These are phyloP conservation scores for Chironex yamaguchii DNA, from an alignment of 30 jellyfish, hydroid and myxozoan genomes.

Conservation along the genomic window DNA sequence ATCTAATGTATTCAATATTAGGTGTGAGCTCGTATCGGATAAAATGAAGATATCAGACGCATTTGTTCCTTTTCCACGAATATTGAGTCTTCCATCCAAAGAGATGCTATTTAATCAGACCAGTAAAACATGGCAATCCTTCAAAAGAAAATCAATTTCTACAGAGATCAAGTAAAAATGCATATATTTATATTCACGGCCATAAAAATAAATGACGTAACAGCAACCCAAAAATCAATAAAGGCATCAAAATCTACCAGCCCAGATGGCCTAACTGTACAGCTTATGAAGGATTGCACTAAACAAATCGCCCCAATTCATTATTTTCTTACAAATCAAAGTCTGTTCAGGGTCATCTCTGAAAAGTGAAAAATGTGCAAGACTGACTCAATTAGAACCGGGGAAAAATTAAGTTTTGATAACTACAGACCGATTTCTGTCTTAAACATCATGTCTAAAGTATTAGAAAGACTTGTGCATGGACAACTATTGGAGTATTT, in stretches of 20 bases:
- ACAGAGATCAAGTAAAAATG: constrained; percentile 10
- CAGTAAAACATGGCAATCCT: constrained; percentile 36
- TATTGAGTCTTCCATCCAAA: constrained; percentile 40
- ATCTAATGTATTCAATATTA: constrained; percentile 17
- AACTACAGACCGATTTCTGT: constrained; percentile 66
- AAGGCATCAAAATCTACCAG: constrained; percentile 65
- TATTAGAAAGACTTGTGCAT: constrained; percentile 37
- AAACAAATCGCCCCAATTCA: constrained; percentile 52
- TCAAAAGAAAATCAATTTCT: constrained; percentile 42
- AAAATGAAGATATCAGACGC: constrained; percentile 3
- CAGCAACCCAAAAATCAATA: constrained; percentile 48
- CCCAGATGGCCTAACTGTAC: constrained; percentile 61
- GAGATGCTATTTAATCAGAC: not conserved
- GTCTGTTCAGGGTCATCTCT: constrained; percentile 67
- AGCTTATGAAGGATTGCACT: constrained; percentile 12
- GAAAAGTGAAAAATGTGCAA: constrained; percentile 61
- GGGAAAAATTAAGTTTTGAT: constrained; percentile 45
- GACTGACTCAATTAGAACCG: constrained; percentile 48
- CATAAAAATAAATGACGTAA: constrained; percentile 41
- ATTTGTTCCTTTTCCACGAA: constrained; percentile 12
- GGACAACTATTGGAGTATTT: constrained; percentile 66
- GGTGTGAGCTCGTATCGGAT: constrained; percentile 2
- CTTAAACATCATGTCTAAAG: constrained; percentile 41
- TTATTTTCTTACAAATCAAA: constrained; percentile 47
- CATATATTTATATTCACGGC: constrained; percentile 47